Percentiles rank a stretch among this genome's conserved stretches.
Conservation (phyloP, 2,797 vertebrate genomes). For the Cyprinella venusta region DNA sequence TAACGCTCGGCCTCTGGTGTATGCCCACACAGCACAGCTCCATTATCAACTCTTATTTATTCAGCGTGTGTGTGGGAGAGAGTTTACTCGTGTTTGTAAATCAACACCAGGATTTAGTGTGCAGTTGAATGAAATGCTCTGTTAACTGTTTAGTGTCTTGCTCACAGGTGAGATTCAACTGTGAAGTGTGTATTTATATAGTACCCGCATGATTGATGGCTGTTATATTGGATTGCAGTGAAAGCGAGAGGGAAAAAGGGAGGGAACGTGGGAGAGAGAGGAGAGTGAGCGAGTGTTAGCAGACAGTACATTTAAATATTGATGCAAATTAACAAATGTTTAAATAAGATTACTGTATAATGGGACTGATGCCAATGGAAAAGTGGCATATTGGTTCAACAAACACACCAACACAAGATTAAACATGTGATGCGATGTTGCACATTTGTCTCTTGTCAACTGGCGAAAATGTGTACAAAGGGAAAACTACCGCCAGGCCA, state of each 20-base stretch:
- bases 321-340: constrained; percentile 8
- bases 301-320: constrained; percentile 21
- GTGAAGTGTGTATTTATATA: background rate
- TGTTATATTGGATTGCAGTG: background rate
- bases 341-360: background rate
- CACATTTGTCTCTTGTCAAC: background rate
- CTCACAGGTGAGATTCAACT: background rate
- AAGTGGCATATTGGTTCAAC: background rate
- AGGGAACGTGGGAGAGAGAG: background rate
- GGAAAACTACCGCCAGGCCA: too few relatives aligned
- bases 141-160: constrained; percentile 30
- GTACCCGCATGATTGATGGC: background rate
- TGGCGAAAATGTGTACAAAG: too few relatives aligned
- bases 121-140: constrained; percentile 13
- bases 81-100: constrained; percentile 44
- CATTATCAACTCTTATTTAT: constrained; percentile 46
- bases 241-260: constrained; percentile 19
- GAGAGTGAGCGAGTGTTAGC: constrained; percentile 30
- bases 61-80: constrained; percentile 45
- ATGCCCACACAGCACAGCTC: constrained; percentile 42
- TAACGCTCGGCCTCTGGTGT: constrained; percentile 11
- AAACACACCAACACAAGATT: background rate
- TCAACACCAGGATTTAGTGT: constrained; percentile 41
- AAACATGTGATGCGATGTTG: background rate
- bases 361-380: background rate